Base-by-base conservation (phyloP, 1,140 invertebrate genomes). In the Microplitis demolitor region DNA sequence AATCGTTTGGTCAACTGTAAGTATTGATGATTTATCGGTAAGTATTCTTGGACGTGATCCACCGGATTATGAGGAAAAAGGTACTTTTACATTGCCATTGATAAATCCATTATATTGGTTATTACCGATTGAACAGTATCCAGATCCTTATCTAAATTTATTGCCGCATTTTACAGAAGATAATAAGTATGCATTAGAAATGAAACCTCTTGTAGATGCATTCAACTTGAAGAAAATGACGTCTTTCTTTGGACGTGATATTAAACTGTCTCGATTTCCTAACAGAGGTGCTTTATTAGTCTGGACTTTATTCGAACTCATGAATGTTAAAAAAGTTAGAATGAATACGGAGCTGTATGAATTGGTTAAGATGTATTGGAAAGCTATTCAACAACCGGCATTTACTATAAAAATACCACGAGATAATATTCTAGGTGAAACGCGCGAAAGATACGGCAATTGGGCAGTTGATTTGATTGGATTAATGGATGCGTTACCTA, bases 381-480 rank as follows among this genome's bases (percentile, higher is more conserved):
- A 66, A 45, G 66, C 53, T 3, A 53, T 67, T n/a, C 51, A 54
- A 33, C 45, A 67, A 24, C 66, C 71, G n/a, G 66, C 73, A 14
- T 64, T 73, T 9, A 66, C 45, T 14, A 33, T 58, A 2, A 45
- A 69, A n/a, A 66, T 77, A 24, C 73, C 76, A 8, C 50, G 75
- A 61, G 61, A 74, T 45, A 63, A 60, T 31, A 60, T 62, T 4
- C 39, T 76, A 53, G 54, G 37, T n/a, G 69, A 53, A 50, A 24
- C 11, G 3, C 24, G 13, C 0, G 45, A 45, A 2, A 50, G 6
- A 34, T 54, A 31, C 24, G 71, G 70, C 51, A 31, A 69, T 4
- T 78, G 76, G 77, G 56, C 62, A 39, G 69, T 71, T 8, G 76
- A 78, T 45, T 35, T 75, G 3, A 67, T 67, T 6, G 76, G 58